Base-by-base conservation (phyloP, 35 echinoderm and acorn worm species). In the Apostichopus californicus region DNA sequence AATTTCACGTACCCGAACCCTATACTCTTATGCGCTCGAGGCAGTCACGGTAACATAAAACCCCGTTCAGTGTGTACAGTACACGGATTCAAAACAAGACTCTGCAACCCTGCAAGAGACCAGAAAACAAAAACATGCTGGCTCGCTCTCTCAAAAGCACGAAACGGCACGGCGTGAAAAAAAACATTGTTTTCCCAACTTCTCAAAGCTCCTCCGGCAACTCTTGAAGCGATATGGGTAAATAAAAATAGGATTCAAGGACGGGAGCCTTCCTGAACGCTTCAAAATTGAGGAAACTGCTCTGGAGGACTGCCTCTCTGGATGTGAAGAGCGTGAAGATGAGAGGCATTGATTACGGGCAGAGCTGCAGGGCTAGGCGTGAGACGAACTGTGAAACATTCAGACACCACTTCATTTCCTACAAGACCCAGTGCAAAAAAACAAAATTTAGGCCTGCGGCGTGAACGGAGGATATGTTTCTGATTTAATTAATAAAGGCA, bases 201-300 rank as follows among this genome's bases (percentile, higher is more conserved):
- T 59, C 55, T 60, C 55, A 54, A 85, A 85, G 57, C 81, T 85
- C 54, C 81, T 58, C 17, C 10, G 81, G 81, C 81, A 20, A 58
- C 18, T 58, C 81, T 85, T 22, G 1, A 59, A 58, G 55, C 81
- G 6, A 58, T 57, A 15, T 21, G 20, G 20, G 34, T 18, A 85
- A 85, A 85, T 2, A 17, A 85, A 58, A 24, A 85, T 81, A 85
- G 6, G 4, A 85, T 85, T 85, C 81, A 85, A 85, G 81, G 81
- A 58, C 81, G 20, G 57, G 5, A 85, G 15, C 81, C 5, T 85
- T 9, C 81, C 6, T n/a, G 12, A 18, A 57, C 24, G 56, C 81
- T 85, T 85, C 81, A 85, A 52, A 46, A 18, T 17, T 85, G 17
- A 56, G 18, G 81, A 34, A 46, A 83, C 55, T n/a, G 55, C 17